Conservation (phyloP, 2,888 invertebrate species). For the Noctua janthina region DNA sequence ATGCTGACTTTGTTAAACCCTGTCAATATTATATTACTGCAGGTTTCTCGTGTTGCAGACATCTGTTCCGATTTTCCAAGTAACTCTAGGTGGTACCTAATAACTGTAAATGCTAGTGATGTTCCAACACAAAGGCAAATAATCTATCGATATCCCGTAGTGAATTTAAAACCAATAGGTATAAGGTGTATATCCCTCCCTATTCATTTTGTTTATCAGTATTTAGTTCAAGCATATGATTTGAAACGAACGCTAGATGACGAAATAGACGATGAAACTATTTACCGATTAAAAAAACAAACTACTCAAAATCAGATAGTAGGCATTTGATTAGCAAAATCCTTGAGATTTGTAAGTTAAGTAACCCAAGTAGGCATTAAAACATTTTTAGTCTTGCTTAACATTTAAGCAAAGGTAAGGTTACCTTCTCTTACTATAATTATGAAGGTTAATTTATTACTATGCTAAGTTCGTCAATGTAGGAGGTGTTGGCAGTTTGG, state of each 20-base stretch:
- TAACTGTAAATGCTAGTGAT: conserved; percentile 56
- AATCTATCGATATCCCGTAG: conserved; percentile 3
- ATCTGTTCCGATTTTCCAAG: conserved; percentile 53
- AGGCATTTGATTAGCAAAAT: background rate
- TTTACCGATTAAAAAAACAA: background rate
- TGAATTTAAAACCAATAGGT: background rate
- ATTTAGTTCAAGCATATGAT: background rate
- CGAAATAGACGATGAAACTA: background rate
- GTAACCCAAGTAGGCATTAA: background rate
- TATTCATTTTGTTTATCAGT: background rate
- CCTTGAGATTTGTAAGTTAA: background rate
- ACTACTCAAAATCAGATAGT: background rate
- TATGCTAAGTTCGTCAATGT: background rate
- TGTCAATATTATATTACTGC: conserved; percentile 19
- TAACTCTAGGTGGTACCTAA: conserved; percentile 41
- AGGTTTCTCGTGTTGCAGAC: conserved; percentile 39
- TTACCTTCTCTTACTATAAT: background rate
- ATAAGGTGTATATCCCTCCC: background rate
- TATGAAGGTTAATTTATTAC: background rate
- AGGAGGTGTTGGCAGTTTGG: background rate
- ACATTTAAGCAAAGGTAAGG: background rate
- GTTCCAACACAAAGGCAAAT: background rate
- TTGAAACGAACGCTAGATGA: background rate
- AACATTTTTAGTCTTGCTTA: background rate
- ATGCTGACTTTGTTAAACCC: background rate